These are phyloP conservation scores for Colletes collaris DNA, from an alignment of 2,888 invertebrate species.

Conservation along the genomic window DNA sequence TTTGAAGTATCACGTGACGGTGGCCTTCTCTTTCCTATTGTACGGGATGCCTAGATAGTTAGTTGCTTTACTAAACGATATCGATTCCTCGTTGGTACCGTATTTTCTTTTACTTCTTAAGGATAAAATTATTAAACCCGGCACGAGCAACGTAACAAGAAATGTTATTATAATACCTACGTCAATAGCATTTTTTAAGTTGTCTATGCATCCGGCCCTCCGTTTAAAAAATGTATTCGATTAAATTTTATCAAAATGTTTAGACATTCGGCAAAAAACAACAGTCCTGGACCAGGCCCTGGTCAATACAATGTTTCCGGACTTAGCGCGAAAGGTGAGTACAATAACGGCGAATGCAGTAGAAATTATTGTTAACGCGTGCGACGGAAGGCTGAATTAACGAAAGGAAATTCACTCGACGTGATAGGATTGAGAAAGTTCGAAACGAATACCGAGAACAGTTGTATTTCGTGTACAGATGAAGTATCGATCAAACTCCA, in stretches of 20 bases:
- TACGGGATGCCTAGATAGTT: no score
- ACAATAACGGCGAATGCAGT: neutral
- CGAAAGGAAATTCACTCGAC: neutral
- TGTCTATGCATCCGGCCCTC: no score
- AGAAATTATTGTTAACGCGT: neutral
- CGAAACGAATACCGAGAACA: slow-evolving; percentile 8
- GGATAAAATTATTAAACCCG: no score
- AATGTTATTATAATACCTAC: no score
- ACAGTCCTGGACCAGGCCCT: slow-evolving; percentile 92
- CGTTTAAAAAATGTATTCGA: neutral
- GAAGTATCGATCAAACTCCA: slow-evolving; percentile 67
- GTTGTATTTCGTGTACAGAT: slow-evolving; percentile 24
- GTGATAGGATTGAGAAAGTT: slow-evolving; percentile 17
- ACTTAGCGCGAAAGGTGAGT: slow-evolving; percentile 90
- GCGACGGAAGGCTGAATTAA: no score
- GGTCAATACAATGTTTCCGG: slow-evolving; percentile 95
- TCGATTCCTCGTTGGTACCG: no score
- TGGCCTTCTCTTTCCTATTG: no score
- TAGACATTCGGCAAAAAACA: slow-evolving; percentile 83
- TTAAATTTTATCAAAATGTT: slow-evolving; percentile 25
- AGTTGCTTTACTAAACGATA: no score
- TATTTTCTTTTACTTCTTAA: no score
- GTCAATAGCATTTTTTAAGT: no score
- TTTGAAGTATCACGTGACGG: no score
- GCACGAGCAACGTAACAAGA: no score